Conservation (phyloP, 2,888 invertebrate genomes). For the Tetramorium bicarinatum region DNA sequence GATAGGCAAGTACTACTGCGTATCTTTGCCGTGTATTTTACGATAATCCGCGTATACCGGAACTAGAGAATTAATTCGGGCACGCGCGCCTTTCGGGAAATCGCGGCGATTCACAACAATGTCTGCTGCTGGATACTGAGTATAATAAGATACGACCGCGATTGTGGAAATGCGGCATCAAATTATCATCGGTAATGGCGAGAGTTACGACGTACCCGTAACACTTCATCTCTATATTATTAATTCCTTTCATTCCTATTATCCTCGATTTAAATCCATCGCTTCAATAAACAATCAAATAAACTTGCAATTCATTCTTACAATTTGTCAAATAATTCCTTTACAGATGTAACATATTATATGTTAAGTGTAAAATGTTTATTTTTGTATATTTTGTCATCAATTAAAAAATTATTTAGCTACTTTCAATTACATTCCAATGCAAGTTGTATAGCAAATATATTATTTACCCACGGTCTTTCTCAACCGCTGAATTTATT, state of each 20-base stretch:
- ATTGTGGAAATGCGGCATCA: not conserved
- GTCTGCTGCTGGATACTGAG: not conserved
- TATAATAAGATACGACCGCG: not conserved
- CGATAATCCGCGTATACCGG: conserved; percentile 7
- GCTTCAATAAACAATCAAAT: not conserved
- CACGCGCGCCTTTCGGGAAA: conserved; percentile 42
- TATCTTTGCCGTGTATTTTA: conserved; percentile 5
- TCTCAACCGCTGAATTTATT: not conserved
- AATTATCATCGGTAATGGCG: conserved; percentile 11
- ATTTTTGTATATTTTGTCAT: not conserved
- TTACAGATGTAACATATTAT: not conserved
- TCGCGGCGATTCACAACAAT: conserved; percentile 21
- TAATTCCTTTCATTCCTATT: not conserved
- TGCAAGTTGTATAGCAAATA: not conserved
- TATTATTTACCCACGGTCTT: not conserved
- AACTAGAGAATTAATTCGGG: conserved; percentile 42
- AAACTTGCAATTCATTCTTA: not conserved
- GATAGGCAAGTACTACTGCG: conserved; percentile 1
- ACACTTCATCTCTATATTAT: conserved; percentile 8
- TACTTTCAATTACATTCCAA: not conserved
- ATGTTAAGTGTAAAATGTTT: not conserved
- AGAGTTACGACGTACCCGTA: not conserved
- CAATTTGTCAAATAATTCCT: not conserved
- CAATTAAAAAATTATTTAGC: conserved; percentile 1
- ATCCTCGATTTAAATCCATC: not conserved